phyloP scores from a whole-genome alignment of 2,113 vertebrate species.

The Scopus umbretta region DNA sequence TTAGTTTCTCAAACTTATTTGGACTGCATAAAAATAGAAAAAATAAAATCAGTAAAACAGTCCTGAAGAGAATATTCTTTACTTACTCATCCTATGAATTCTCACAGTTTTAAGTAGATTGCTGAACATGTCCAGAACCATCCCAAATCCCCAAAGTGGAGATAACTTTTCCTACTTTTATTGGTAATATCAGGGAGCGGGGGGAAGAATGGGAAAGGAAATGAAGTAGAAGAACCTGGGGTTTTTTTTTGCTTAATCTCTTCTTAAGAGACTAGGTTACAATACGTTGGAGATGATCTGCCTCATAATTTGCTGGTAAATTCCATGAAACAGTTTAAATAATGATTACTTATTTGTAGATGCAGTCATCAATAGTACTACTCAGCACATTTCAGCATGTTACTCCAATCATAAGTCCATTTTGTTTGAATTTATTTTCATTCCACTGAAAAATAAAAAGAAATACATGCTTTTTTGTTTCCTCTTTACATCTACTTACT shows the following conservation, averaged over 20 bases:
- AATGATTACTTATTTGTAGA: background rate
- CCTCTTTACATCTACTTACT: constrained; percentile 76
- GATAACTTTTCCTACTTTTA: background rate
- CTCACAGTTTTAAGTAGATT: background rate
- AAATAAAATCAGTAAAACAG: background rate
- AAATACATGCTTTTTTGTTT: background rate
- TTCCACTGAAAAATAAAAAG: background rate
- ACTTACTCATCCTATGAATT: background rate
- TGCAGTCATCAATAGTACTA: background rate
- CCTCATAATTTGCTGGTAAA: background rate
- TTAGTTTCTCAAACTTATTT: background rate
- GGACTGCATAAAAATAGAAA: background rate
- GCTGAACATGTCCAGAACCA: background rate
- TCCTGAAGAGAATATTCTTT: background rate
- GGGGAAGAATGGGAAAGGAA: too few species aligned
- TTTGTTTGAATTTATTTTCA: background rate
- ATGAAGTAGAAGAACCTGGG: background rate
- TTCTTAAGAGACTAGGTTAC: background rate
- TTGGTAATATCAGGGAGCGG: background rate
- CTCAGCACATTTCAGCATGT: background rate
- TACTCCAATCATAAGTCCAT: background rate
- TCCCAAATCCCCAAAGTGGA: accelerated
- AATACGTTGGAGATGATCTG: background rate
- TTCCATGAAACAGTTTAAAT: background rate
- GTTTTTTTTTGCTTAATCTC: background rate